Percentiles rank a stretch among this genome's conserved stretches.
phyloP scores from a whole-genome alignment of 1,140 invertebrate species.

The Neodiprion fabricii region DNA sequence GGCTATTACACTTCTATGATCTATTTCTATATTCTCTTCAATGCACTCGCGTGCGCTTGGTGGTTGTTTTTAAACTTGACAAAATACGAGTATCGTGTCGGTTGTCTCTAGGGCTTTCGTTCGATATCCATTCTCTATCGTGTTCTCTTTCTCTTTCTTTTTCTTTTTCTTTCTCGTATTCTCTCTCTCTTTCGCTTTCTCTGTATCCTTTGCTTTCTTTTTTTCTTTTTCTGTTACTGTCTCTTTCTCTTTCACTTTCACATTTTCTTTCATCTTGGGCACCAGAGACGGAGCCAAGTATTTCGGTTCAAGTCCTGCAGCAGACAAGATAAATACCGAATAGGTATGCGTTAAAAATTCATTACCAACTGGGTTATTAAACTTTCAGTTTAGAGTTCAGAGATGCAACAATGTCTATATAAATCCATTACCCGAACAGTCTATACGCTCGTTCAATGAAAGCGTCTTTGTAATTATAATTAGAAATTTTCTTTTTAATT shows the following conservation, averaged over 20 bases:
- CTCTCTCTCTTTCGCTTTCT: conserved; percentile 23
- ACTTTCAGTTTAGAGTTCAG: conserved; percentile 24
- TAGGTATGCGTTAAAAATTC: conserved; percentile 41
- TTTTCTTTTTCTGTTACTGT: conserved; percentile 23
- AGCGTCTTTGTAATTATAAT: not conserved
- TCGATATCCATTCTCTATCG: too few species aligned
- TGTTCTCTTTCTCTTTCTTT: conserved; percentile 16
- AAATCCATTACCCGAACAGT: too few species aligned
- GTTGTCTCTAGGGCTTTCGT: too few species aligned
- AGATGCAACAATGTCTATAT: conserved; percentile 62
- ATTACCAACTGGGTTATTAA: not conserved
- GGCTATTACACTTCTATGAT: too few species aligned
- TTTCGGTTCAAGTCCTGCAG: conserved; percentile 59
- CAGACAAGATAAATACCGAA: conserved; percentile 54
- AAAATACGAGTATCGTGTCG: too few species aligned
- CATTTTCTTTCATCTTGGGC: conserved; percentile 48
- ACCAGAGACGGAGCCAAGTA: conserved; percentile 56
- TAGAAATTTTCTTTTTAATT: not conserved
- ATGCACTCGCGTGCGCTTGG: too few species aligned
- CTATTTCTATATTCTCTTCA: too few species aligned
- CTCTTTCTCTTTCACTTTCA: conserved; percentile 22
- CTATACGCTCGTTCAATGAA: too few species aligned
- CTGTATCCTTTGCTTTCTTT: conserved; percentile 21
- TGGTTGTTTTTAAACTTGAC: too few species aligned
- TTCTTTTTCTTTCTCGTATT: not conserved